A percentile compares a stretch with the other conserved stretches of the same genome.
phyloP scores from a whole-genome alignment of 2,113 vertebrate genomes.

The Melanerpes formicivorus region DNA sequence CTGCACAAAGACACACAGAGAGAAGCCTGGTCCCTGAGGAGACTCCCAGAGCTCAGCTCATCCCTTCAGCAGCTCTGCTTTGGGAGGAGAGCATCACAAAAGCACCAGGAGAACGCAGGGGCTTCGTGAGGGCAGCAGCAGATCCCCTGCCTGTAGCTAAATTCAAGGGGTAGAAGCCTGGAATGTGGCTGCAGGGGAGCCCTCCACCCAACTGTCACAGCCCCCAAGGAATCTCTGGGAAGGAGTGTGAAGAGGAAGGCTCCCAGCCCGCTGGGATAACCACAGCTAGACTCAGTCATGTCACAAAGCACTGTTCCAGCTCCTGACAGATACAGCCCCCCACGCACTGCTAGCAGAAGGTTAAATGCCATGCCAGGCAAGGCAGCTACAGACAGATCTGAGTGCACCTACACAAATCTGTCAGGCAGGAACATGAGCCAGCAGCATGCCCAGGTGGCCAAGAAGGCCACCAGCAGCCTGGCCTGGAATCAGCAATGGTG shows the following conservation, averaged over 20 bases:
- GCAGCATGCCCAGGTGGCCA: too few relatives aligned
- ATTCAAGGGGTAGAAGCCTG: not conserved
- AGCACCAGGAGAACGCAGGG: not conserved
- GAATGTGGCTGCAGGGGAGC: not conserved
- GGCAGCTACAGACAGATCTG: not conserved
- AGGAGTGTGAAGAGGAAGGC: not conserved
- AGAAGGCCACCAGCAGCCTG: not conserved
- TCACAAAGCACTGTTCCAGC: not conserved
- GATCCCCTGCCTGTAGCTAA: not conserved
- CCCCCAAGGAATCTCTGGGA: not conserved
- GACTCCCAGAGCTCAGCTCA: not conserved
- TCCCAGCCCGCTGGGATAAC: not conserved
- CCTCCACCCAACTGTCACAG: not conserved
- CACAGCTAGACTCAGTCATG: not conserved
- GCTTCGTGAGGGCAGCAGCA: not conserved
- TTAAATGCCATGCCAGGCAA: slow-evolving; percentile 34
- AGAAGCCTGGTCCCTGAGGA: not conserved
- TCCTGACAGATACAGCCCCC: slow-evolving; percentile 48
- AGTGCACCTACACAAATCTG: slow-evolving; percentile 36
- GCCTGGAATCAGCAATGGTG: too few relatives aligned
- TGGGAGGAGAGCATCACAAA: not conserved
- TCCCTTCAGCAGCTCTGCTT: not conserved
- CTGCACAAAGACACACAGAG: not conserved
- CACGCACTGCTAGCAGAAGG: not conserved
- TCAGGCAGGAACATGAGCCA: not conserved